Evolutionary conservation across 2,797 vertebrate species (phyloP), one percentile per base, ranked within the genome.

Genomic region (Bothrops alternatus): DNA sequence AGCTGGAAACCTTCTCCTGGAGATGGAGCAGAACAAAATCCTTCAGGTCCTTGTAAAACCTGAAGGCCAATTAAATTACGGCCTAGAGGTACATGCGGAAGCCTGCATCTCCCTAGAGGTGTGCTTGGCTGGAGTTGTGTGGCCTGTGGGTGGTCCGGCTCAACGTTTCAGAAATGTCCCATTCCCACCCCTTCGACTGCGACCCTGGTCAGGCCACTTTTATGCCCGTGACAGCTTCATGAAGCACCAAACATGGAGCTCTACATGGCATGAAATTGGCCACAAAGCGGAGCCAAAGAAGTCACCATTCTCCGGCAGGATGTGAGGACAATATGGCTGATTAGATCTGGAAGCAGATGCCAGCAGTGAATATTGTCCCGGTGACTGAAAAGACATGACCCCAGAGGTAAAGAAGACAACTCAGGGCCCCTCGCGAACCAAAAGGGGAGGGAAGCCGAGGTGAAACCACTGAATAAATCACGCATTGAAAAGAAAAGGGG

Each of bases 391-490:
- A 98, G 96, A 98, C 97, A 97, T 98, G 97, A 98, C 98, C 97
- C 97, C 98, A 93, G 97, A 98, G 98, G 98, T 97, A 97, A 97
- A 94, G 94, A 97, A 97, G 97, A 98, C 97, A 98, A 98, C 96
- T 95, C 97, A 97, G 96, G 97, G 96, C 97, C 98, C 98, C 98
- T 97, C 97, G 96, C 69, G 96, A 98, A 97, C 97, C 96, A 96
- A 97, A 97, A 97, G 97, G 97, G 98, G 96, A 98, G 97, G 97
- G 96, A 97, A 97, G 95, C 97, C 96, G 97, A 98, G 97, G 98
- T 98, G 98, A 99, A 99, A 98, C 98, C 98, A 98, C 99, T 99
- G 99, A 99, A 99, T 99, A 99, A 99, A 99, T 99, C 98, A 99
- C 98, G 97, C 96, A 3, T 53, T 97, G 96, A 98, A 89, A 58